Evolutionary conservation across 2,888 invertebrate species (phyloP), one percentile per base, ranked within the genome.

Genomic region (Dryadula phaetusa): DNA sequence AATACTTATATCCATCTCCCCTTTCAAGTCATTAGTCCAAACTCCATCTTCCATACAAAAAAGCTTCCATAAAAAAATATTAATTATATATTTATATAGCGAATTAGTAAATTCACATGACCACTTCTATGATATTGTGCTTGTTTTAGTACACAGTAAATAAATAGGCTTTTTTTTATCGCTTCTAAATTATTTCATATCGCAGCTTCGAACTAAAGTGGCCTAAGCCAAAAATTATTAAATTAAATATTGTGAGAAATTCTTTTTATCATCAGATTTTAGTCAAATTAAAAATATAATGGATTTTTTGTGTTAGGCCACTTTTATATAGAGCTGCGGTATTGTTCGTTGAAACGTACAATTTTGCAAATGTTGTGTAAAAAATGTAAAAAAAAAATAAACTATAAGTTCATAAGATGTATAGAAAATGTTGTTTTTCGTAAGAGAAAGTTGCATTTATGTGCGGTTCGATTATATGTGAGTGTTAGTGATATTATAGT

Each of bases 391-490:
- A 25, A 25, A 47, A 53, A 22, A 54, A 70, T 63, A 67, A 64
- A 63, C 28, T 63, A 63, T 62, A 42, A 53, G 60, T 42, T 42
- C 18, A n/a, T 61, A 63, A 56, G 32, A 25, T 62, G 64, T 62
- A 64, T 60, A 67, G 49, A 67, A 37, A 52, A 37, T 42, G 47
- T 53, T 34, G 53, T 53, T 52, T 62, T 62, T 58, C 47, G 18
- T 28, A 64, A 62, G n/a, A 10, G 2, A 40, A 62, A 62, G 47
- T 62, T 62, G 70, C 60, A 63, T 65, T 54, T 60, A 44, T 42
- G 53, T 70, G 66, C 66, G 68, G 53, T 64, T 54, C 20, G 52
- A 53, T n/a, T n/a, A 37, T 44, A 52, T 42, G 4, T 10, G 12
- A 49, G 28, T 40, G 47, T 10, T 60, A 32, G 12, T 28, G 6